Percentiles rank a stretch among this genome's conserved stretches.
Conservation (phyloP, 2,888 invertebrate species). For the Schizaphis graminum region DNA sequence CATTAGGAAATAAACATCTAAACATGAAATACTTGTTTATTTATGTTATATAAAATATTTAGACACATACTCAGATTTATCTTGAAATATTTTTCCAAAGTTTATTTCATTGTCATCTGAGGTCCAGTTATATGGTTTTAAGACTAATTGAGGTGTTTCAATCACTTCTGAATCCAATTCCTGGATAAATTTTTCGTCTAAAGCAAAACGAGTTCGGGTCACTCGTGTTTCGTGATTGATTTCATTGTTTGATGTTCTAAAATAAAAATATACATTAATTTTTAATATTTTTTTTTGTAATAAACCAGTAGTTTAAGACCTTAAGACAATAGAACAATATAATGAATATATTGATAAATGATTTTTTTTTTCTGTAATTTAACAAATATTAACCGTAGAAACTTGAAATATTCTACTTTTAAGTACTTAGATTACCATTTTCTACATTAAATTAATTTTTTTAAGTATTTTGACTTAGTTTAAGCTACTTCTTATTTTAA, state of each 20-base stretch:
- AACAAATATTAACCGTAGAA: not conserved
- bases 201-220: constrained; percentile 45
- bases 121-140: constrained; percentile 59
- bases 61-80: constrained; percentile 33
- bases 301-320: not conserved
- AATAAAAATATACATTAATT: not conserved
- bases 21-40: not conserved
- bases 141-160: constrained; percentile 48
- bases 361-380: not conserved
- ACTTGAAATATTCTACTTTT: not conserved
- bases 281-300: not conserved
- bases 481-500: not conserved
- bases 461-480: not conserved
- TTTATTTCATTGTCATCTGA: constrained; percentile 24
- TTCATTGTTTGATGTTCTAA: constrained; percentile 36
- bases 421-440: not conserved
- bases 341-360: not conserved
- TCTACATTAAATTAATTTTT: not conserved
- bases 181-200: constrained; percentile 61
- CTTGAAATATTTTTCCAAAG: constrained; percentile 32
- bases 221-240: constrained; percentile 2
- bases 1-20: constrained; percentile 16
- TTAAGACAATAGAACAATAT: not conserved
- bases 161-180: constrained; percentile 62
- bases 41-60: not conserved